Percentiles rank a stretch among this genome's conserved stretches.
These are phyloP conservation scores for Erpornis zantholeuca DNA, from an alignment of 2,113 vertebrate species.

Conservation along the genomic window DNA sequence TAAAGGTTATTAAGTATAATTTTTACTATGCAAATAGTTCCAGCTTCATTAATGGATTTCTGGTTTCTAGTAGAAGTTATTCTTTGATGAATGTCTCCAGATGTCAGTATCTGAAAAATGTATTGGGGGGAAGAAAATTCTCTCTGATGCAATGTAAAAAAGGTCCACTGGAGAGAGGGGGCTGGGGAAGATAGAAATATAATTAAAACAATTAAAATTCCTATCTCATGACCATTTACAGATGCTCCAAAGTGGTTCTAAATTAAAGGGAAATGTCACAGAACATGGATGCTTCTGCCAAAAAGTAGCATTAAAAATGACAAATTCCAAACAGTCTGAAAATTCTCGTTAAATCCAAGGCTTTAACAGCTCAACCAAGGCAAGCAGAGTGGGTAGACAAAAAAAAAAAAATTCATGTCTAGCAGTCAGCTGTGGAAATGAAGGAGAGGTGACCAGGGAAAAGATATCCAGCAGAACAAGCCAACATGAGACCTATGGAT, in stretches of 20 bases:
- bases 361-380: slow-evolving; percentile 18
- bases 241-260: slow-evolving; percentile 55
- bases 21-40: slow-evolving; percentile 65
- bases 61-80: slow-evolving; percentile 40
- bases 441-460: background rate
- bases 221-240: slow-evolving; percentile 61
- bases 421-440: background rate
- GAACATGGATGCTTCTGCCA: slow-evolving; percentile 49
- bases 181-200: slow-evolving; percentile 16
- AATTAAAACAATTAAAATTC: slow-evolving; percentile 70
- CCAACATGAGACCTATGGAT: background rate
- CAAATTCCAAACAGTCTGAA: slow-evolving; percentile 60
- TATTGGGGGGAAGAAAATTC: slow-evolving; percentile 11
- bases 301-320: slow-evolving; percentile 64
- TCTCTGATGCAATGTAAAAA: slow-evolving; percentile 20
- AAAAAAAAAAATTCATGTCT: background rate
- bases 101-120: slow-evolving; percentile 52
- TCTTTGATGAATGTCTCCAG: slow-evolving; percentile 64
- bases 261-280: slow-evolving; percentile 66
- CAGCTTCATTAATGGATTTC: slow-evolving; percentile 65
- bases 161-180: background rate
- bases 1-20: slow-evolving; percentile 66
- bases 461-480: background rate
- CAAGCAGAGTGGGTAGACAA: background rate
- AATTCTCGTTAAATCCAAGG: slow-evolving; percentile 23